These are phyloP conservation scores for Zeugodacus cucurbitae DNA, from an alignment of 1,140 invertebrate species.

Conservation along the genomic window DNA sequence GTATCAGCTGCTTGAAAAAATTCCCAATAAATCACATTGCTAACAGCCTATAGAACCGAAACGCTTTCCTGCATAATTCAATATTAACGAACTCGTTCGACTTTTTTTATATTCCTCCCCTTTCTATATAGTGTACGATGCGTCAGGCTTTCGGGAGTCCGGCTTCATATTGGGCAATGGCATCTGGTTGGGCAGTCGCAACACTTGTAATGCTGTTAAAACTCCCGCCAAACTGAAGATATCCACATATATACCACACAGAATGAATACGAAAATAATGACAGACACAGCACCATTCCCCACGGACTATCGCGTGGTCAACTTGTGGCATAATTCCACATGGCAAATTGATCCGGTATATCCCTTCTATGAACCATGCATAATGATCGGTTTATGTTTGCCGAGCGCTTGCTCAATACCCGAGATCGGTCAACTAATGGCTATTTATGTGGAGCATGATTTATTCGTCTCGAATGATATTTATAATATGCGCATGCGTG, in stretches of 20 bases:
- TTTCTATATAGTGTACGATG: neutral
- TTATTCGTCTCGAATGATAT: neutral
- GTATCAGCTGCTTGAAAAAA: too few relatives aligned
- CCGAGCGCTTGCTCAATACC: neutral
- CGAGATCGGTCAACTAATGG: neutral
- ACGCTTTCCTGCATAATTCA: too few relatives aligned
- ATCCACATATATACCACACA: neutral
- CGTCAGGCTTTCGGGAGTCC: neutral
- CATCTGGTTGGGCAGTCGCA: neutral
- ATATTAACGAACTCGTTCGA: too few relatives aligned
- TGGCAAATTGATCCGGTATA: slow-evolving; percentile 4
- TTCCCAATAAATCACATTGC: too few relatives aligned
- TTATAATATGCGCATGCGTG: neutral
- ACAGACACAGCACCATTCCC: neutral
- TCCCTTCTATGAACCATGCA: neutral
- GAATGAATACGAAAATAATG: neutral
- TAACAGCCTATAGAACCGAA: too few relatives aligned
- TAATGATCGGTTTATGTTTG: neutral
- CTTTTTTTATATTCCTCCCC: neutral
- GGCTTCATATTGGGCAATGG: neutral
- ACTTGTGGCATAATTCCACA: neutral
- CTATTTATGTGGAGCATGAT: neutral
- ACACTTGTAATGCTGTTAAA: neutral
- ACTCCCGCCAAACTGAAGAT: neutral
- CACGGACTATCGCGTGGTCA: neutral